Percentiles rank a stretch among this genome's conserved stretches.
phyloP scores from a whole-genome alignment of 2,113 vertebrate species.

The Sorex fumeus region DNA sequence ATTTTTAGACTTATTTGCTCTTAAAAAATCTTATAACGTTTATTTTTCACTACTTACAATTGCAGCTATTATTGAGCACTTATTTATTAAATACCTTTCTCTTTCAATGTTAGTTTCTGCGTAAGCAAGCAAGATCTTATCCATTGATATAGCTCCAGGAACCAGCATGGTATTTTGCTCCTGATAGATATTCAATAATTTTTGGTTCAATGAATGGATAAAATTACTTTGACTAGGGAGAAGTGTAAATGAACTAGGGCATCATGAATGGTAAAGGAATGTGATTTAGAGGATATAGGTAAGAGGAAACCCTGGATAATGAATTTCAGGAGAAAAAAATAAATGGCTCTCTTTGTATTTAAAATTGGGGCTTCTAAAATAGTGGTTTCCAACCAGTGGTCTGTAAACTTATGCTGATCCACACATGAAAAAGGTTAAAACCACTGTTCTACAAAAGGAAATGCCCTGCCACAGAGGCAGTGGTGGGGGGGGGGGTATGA shows the following conservation, averaged over 20 bases:
- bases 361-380: not conserved
- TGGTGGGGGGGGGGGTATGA: too few species aligned
- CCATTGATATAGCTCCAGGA: not conserved
- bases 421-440: too few species aligned
- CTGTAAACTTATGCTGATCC: too few species aligned
- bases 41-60: not conserved
- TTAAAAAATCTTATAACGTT: conserved; percentile 32
- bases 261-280: not conserved
- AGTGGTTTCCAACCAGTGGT: too few species aligned
- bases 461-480: too few species aligned
- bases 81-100: conserved; percentile 46
- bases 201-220: not conserved
- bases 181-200: not conserved
- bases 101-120: not conserved
- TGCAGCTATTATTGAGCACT: not conserved
- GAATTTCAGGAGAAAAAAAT: not conserved
- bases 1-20: conserved; percentile 35
- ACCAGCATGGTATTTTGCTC: not conserved
- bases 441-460: too few species aligned
- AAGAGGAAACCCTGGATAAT: not conserved
- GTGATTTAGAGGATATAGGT: not conserved
- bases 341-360: not conserved
- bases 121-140: not conserved
- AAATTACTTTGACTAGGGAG: not conserved
- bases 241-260: not conserved